A percentile compares a stretch with the other conserved stretches of the same genome.
Evolutionary conservation across 2,888 invertebrate genomes (phyloP).

Genomic region (Colostygia pectinataria): DNA sequence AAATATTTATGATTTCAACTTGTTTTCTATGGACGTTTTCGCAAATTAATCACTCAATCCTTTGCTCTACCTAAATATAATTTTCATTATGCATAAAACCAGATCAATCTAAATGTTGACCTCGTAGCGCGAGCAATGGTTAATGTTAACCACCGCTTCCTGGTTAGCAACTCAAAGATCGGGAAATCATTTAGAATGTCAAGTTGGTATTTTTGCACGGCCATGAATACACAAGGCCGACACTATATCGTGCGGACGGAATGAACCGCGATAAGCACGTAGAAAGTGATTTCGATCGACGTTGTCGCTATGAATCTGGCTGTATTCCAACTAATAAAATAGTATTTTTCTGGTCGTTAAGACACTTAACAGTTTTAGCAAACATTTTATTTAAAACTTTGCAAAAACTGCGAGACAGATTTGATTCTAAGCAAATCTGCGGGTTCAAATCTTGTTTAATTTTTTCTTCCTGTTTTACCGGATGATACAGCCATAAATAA

Average conservation of each 20-base stretch:
- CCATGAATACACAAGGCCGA: constrained; percentile 76
- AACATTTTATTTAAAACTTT: too few relatives aligned
- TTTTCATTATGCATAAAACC: too few relatives aligned
- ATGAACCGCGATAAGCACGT: constrained; percentile 62
- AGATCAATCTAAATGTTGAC: constrained; percentile 51
- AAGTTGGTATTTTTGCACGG: constrained; percentile 79
- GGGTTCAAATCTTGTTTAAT: too few relatives aligned
- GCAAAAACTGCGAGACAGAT: too few relatives aligned
- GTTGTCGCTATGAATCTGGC: constrained; percentile 56
- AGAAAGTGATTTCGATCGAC: constrained; percentile 76
- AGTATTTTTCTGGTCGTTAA: constrained; percentile 13
- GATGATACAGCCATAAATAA: too few relatives aligned
- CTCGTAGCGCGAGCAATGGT: constrained; percentile 66
- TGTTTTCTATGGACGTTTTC: too few relatives aligned
- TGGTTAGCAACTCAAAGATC: constrained; percentile 76
- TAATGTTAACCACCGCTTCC: constrained; percentile 71
- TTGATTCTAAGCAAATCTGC: too few relatives aligned
- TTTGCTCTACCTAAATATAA: not conserved
- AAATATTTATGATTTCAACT: too few relatives aligned
- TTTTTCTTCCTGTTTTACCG: too few relatives aligned
- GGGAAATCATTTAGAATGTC: constrained; percentile 80
- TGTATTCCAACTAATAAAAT: constrained; percentile 57
- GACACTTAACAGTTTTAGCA: too few relatives aligned
- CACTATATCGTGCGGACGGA: constrained; percentile 64
- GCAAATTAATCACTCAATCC: too few relatives aligned